phyloP scores from a whole-genome alignment of 2,888 invertebrate genomes.

The Microplitis deprimator region DNA sequence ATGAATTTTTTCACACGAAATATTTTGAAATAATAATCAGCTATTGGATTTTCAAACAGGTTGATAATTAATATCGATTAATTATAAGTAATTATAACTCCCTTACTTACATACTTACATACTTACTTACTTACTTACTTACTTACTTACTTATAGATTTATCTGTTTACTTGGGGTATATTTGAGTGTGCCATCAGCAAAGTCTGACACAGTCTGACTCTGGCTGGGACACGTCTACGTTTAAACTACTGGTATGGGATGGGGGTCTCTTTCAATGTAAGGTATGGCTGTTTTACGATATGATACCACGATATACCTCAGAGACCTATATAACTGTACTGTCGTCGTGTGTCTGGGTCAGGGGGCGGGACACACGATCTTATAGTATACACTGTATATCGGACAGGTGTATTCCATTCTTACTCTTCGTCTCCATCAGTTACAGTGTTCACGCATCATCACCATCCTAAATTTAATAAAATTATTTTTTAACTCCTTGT shows the following conservation, averaged over 20 bases:
- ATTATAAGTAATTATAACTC: no score
- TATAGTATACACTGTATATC: constrained; percentile 68
- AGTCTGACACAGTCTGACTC: neutral
- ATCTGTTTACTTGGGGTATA: neutral
- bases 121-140: neutral
- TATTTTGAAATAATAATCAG: no score
- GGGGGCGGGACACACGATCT: constrained; percentile 72
- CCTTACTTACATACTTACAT: no score
- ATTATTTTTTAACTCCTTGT: constrained; percentile 2
- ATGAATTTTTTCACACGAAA: no score
- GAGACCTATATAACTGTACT: constrained; percentile 74
- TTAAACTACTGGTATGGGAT: neutral
- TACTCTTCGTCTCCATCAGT: constrained; percentile 63
- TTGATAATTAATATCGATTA: neutral
- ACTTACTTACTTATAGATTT: neutral
- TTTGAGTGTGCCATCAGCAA: neutral
- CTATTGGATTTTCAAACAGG: no score
- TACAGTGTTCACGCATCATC: constrained; percentile 61
- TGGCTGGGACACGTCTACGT: neutral
- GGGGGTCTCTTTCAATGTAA: neutral
- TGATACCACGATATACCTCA: constrained; percentile 34
- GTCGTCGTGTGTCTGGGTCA: constrained; percentile 73
- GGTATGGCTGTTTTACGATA: neutral
- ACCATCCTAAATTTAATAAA: constrained; percentile 28
- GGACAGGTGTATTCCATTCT: constrained; percentile 74